A percentile compares a stretch with the other conserved stretches of the same genome.
phyloP scores from a whole-genome alignment of 2,113 vertebrate genomes.

The Notothenia rossii region DNA sequence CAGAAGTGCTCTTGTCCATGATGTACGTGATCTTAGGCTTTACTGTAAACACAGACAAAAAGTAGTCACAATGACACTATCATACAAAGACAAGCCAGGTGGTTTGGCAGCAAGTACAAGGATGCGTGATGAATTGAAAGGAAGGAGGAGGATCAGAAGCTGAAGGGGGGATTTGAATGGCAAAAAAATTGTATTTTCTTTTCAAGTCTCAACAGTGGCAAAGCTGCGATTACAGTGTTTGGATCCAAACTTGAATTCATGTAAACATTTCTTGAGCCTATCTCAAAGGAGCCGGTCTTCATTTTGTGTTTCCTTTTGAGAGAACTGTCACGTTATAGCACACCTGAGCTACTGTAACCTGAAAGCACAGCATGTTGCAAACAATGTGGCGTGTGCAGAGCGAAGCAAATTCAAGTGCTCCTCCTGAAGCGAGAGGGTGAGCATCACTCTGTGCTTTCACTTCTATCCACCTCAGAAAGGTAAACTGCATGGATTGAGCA shows the following conservation, averaged over 20 bases:
- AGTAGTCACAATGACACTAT: slow-evolving; percentile 4
- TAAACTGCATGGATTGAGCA: slow-evolving; percentile 27
- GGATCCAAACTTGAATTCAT: slow-evolving; percentile 33
- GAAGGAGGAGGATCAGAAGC: slow-evolving; percentile 33
- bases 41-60: slow-evolving; percentile 80
- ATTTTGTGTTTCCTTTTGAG: slow-evolving; percentile 55
- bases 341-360: slow-evolving; percentile 21
- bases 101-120: slow-evolving; percentile 33
- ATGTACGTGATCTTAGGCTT: slow-evolving; percentile 97
- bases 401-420: slow-evolving; percentile 22
- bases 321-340: slow-evolving; percentile 40
- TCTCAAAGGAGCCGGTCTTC: slow-evolving; percentile 31
- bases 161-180: slow-evolving; percentile 23
- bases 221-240: slow-evolving; percentile 35
- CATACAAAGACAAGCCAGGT: slow-evolving; percentile 22
- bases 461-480: slow-evolving; percentile 17
- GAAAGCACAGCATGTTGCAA: slow-evolving; percentile 31
- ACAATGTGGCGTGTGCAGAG: slow-evolving; percentile 23
- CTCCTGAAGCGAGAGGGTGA: slow-evolving; percentile 25
- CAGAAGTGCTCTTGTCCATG: slow-evolving; percentile 93
- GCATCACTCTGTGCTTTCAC: slow-evolving; percentile 15
- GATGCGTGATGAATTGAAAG: slow-evolving; percentile 54
- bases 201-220: slow-evolving; percentile 6
- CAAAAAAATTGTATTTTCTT: slow-evolving; percentile 42
- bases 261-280: slow-evolving; percentile 37